These are phyloP conservation scores for Tryphoninae sp. DNA, from an alignment of 2,888 invertebrate genomes.

Conservation along the genomic window DNA sequence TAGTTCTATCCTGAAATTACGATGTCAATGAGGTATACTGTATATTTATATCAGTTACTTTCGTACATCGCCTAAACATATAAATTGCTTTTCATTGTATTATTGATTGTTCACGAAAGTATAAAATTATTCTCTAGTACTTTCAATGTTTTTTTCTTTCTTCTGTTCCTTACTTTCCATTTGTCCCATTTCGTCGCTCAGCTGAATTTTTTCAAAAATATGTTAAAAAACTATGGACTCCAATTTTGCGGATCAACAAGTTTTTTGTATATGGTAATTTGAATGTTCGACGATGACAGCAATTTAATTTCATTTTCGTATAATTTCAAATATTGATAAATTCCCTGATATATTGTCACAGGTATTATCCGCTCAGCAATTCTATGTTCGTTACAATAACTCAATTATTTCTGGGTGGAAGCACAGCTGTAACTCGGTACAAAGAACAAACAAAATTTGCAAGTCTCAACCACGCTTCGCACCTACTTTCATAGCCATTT, in stretches of 20 bases:
- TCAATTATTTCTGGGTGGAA: conserved; percentile 2
- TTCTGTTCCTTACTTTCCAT: conserved; percentile 23
- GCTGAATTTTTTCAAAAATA: conserved; percentile 21
- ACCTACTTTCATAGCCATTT: conserved; percentile 39
- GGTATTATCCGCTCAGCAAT: conserved; percentile 15
- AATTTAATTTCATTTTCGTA: conserved; percentile 23
- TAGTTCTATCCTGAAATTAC: background rate
- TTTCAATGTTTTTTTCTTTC: conserved; percentile 43
- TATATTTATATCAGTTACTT: conserved; percentile 54
- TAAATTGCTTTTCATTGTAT: conserved; percentile 60
- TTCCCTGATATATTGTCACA: conserved; percentile 37
- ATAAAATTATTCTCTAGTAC: conserved; percentile 63
- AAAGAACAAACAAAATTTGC: conserved; percentile 9
- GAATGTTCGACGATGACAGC: background rate
- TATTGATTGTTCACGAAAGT: conserved; percentile 52
- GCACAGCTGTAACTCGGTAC: background rate
- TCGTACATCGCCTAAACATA: conserved; percentile 57
- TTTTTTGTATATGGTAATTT: background rate
- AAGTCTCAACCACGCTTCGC: background rate
- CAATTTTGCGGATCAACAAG: conserved; percentile 13
- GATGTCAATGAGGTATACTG: conserved; percentile 47
- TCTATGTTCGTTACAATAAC: conserved; percentile 22
- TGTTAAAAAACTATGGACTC: conserved; percentile 1
- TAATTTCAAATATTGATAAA: conserved; percentile 57
- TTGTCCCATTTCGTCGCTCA: background rate